These are phyloP conservation scores for Homarus gammarus DNA, from an alignment of 2,888 invertebrate species.

Conservation along the genomic window DNA sequence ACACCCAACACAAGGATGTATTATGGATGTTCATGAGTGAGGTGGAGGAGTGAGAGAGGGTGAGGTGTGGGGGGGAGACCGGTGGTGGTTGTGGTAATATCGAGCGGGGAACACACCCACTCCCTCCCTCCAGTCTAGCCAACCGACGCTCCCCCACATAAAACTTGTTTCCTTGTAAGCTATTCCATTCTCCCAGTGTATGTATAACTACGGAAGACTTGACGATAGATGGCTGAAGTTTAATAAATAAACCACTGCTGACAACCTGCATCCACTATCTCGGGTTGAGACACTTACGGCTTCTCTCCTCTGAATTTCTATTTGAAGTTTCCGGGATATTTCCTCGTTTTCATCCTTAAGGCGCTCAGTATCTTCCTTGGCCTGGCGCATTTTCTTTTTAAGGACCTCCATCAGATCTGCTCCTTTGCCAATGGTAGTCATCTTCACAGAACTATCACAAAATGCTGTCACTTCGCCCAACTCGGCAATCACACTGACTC, in stretches of 20 bases:
- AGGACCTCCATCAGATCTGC: constrained; percentile 96
- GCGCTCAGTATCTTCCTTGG: constrained; percentile 89
- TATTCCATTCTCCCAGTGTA: no score
- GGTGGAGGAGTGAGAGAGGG: neutral
- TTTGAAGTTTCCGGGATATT: constrained; percentile 68
- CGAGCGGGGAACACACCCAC: constrained; percentile 57
- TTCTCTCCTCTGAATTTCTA: constrained; percentile 73
- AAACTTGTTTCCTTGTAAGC: no score
- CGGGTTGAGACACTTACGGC: constrained; percentile 63
- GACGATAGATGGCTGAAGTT: no score
- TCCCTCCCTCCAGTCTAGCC: neutral
- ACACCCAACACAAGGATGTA: no score
- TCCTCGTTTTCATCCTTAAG: constrained; percentile 75
- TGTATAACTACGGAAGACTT: no score
- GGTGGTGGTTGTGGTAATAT: constrained; percentile 36
- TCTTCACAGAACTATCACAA: constrained; percentile 57
- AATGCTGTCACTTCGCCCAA: constrained; percentile 48
- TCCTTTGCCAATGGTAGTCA: constrained; percentile 82
- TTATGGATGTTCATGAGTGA: no score
- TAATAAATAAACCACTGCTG: no score
- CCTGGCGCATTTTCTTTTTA: constrained; percentile 99
- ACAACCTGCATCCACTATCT: no score
- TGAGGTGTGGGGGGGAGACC: neutral
- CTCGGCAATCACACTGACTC: constrained; percentile 63
- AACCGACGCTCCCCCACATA: constrained; percentile 7